Evolutionary conservation across 53 echinoderm and acorn worm genomes (phyloP).

Genomic region (Apostichopus leukothele): DNA sequence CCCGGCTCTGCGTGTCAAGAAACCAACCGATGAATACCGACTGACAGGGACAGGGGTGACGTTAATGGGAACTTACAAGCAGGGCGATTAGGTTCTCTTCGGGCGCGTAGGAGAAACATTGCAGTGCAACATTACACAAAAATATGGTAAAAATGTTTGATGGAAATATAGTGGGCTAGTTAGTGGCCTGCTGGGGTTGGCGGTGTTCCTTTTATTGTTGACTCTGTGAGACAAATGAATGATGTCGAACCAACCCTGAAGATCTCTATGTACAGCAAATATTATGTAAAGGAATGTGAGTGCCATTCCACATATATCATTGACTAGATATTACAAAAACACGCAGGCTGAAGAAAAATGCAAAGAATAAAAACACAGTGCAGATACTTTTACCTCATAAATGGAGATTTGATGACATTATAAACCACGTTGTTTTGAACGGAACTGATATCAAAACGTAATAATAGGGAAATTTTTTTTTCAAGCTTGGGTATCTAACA

Average conservation of each 20-base stretch:
- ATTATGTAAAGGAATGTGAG: too few relatives aligned
- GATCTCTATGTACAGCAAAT: too few relatives aligned
- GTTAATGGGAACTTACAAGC: neutral
- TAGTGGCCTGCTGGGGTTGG: slow-evolving; percentile 4
- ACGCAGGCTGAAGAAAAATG: too few relatives aligned
- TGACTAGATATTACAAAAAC: too few relatives aligned
- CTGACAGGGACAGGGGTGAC: neutral
- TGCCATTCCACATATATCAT: too few relatives aligned
- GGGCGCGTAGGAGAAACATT: slow-evolving; percentile 22
- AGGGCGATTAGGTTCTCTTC: neutral
- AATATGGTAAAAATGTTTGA: slow-evolving; percentile 30
- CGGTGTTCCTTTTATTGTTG: slow-evolving; percentile 7
- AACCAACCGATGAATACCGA: neutral
- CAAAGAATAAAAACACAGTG: neutral
- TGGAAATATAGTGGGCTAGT: neutral
- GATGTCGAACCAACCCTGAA: too few relatives aligned
- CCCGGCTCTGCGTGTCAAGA: neutral
- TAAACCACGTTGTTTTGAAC: too few relatives aligned
- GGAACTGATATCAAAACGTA: too few relatives aligned
- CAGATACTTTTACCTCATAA: neutral
- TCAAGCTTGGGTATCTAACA: too few relatives aligned
- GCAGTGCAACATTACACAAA: slow-evolving; percentile 28
- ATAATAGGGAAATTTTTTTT: too few relatives aligned
- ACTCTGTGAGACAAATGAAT: slow-evolving; percentile 7
- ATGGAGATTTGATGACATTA: neutral